A percentile compares a stretch with the other conserved stretches of the same genome.
phyloP scores from a whole-genome alignment of 2,797 vertebrate genomes.

The Esox lucius region DNA sequence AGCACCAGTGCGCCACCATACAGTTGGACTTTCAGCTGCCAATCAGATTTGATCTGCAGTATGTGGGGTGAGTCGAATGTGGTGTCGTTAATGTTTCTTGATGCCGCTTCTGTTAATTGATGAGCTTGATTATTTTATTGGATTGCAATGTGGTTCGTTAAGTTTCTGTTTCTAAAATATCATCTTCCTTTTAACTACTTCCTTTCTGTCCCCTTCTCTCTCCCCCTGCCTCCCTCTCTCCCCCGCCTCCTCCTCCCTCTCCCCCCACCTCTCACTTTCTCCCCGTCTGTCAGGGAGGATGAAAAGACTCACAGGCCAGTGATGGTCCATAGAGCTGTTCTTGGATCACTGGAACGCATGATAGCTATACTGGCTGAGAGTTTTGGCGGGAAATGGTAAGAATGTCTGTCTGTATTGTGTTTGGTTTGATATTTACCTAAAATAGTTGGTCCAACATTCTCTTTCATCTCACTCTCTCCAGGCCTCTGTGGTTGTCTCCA shows the following conservation, averaged over 20 bases:
- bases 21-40: constrained; percentile 95
- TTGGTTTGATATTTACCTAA: background rate
- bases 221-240: background rate
- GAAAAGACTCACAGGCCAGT: constrained; percentile 74
- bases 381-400: constrained; percentile 88
- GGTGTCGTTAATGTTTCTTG: background rate
- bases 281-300: constrained; percentile 62
- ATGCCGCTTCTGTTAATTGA: background rate
- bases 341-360: constrained; percentile 91
- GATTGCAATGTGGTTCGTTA: background rate
- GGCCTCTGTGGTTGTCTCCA: constrained; percentile 93
- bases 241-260: background rate
- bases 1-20: constrained; percentile 91
- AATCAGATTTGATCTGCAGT: constrained; percentile 84
- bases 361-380: constrained; percentile 88
- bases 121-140: background rate
- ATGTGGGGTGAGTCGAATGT: constrained; percentile 76
- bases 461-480: constrained; percentile 40
- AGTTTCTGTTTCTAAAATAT: background rate
- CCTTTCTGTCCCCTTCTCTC: background rate
- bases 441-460: background rate
- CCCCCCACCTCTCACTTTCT: background rate
- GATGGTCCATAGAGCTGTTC: constrained; percentile 90
- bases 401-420: background rate
- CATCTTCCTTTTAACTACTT: constrained; percentile 12